phyloP scores from a whole-genome alignment of 2,888 invertebrate genomes.

The Penaeus monodon region DNA sequence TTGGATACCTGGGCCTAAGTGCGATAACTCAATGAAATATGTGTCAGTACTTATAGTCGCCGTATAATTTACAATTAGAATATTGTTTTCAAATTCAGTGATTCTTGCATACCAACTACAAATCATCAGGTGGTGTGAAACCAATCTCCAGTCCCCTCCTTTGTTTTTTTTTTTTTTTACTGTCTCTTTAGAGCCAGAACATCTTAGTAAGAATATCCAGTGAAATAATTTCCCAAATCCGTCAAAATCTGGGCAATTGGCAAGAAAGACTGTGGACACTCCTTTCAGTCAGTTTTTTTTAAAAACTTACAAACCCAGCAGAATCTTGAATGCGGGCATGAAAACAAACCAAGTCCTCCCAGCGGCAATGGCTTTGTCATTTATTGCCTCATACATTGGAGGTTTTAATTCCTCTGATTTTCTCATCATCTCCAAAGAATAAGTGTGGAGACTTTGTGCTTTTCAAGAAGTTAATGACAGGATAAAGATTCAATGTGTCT shows the following conservation, averaged over 20 bases:
- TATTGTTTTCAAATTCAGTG: too few relatives aligned
- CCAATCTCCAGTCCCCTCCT: conserved; percentile 18
- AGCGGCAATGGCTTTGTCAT: background rate
- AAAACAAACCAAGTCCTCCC: conserved; percentile 5
- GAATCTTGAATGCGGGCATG: background rate
- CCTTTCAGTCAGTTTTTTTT: conserved; percentile 6
- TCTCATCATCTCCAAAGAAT: background rate
- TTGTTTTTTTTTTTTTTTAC: too few relatives aligned
- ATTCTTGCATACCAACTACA: too few relatives aligned
- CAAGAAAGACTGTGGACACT: conserved; percentile 6
- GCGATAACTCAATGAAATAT: too few relatives aligned
- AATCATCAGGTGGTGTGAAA: background rate
- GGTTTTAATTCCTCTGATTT: background rate
- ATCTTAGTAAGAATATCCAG: conserved; percentile 24
- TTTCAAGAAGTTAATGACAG: conserved; percentile 6
- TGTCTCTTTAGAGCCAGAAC: conserved; percentile 1
- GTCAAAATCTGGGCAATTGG: conserved; percentile 1
- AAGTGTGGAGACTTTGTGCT: conserved; percentile 20
- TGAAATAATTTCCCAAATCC: conserved; percentile 25
- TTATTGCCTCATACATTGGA: background rate
- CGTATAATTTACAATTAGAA: too few relatives aligned
- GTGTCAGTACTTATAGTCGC: too few relatives aligned
- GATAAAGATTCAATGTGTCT: background rate
- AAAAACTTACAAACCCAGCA: background rate
- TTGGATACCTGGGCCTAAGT: too few relatives aligned